A percentile compares a stretch with the other conserved stretches of the same genome.
These are phyloP conservation scores for Tragelaphus buxtoni DNA, from an alignment of 2,113 vertebrate genomes.

Conservation along the genomic window DNA sequence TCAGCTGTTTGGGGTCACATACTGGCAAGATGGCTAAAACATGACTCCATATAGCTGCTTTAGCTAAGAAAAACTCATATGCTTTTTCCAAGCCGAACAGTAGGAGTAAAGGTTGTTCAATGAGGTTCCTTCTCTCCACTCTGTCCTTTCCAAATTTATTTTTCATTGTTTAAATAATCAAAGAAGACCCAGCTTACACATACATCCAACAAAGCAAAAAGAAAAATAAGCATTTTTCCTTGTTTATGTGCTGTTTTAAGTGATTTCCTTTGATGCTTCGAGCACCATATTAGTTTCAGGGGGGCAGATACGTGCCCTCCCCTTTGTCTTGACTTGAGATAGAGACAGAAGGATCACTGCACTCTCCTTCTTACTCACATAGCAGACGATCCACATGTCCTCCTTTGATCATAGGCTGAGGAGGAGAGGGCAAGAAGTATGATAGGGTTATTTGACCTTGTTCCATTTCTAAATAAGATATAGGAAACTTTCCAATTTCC, in stretches of 20 bases:
- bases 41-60: background rate
- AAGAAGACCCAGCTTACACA: background rate
- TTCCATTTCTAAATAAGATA: background rate
- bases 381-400: fast-evolving
- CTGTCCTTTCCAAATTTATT: background rate
- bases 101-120: fast-evolving
- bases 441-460: background rate
- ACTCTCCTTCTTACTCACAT: background rate
- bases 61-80: background rate
- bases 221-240: background rate
- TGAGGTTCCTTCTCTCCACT: background rate
- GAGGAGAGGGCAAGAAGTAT: background rate
- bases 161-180: background rate
- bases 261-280: background rate
- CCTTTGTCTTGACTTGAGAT: background rate
- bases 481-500: background rate
- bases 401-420: background rate
- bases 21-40: background rate
- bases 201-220: background rate
- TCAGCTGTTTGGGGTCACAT: background rate
- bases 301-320: fast-evolving
- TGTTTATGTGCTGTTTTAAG: too few relatives aligned
- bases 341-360: background rate
- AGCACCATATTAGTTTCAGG: background rate
- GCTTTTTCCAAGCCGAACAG: background rate